Base-by-base conservation (phyloP, 2,113 vertebrate genomes). In the Mirza zaza region DNA sequence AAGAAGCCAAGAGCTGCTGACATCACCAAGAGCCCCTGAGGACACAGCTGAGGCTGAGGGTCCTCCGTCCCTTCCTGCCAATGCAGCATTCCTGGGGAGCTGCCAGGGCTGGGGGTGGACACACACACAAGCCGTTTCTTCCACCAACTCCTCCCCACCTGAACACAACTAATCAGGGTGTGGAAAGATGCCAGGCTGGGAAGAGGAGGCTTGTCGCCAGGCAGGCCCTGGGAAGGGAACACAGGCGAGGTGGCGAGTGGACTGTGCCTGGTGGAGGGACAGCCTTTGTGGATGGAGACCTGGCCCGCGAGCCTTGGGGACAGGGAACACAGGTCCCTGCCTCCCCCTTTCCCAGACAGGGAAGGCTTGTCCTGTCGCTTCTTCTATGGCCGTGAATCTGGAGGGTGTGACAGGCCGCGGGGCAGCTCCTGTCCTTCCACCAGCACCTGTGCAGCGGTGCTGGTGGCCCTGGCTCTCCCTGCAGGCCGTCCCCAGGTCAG, bases 1-100 rank as follows among this genome's bases (percentile, higher is more conserved):
- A 97, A 76, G 91, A 96, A 89, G 90, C 91, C 97, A 96, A 94
- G 91, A 81, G 79, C 80, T 8, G 3, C 88, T 94, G 94, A 97
- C 94, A 81, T 97, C 96, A 97, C 21, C 88, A 91, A 95, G 86
- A 97, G 98, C 98, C 98, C 97, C 70, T 94, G 80, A 81, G 94
- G 93, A 90, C 86, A 42, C 10, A 4, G n/a, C 81, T 3, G 87
- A 18, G 20, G 77, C 36, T 0, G 2, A 65, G 90, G 94, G 89
- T 92, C 89, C 94, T 80, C 36, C 2, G 3, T 50, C 17, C 23
- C 45, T 89, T 88, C 86, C 45, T 39, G 70, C 63, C 23, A 39
- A 20, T 36, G 50, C 63, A 67, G 48, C 82, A 65, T 89, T 91
- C 63, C 82, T 77, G 36, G 90, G 96, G 77, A 27, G 83, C 34